Conservation (phyloP, 2,888 invertebrate genomes). For the Eremobia ochroleuca region DNA sequence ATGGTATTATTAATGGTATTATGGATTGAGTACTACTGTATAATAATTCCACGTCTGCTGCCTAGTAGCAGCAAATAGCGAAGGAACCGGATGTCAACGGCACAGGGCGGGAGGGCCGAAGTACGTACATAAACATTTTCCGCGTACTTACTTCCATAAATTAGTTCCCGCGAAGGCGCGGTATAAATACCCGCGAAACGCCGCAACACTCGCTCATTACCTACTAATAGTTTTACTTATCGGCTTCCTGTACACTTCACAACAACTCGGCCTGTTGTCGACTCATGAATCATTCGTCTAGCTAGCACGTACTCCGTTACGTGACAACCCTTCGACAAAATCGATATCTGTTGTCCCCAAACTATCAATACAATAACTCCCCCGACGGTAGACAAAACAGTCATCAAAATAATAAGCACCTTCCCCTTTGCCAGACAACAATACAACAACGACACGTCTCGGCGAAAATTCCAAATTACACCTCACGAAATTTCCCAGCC, state of each 20-base stretch:
- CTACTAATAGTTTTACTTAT: slow-evolving; percentile 89
- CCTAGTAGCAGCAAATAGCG: slow-evolving; percentile 73
- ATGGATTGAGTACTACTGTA: slow-evolving; percentile 52
- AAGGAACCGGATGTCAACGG: slow-evolving; percentile 87
- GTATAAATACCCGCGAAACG: slow-evolving; percentile 89
- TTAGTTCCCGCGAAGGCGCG: slow-evolving; percentile 89
- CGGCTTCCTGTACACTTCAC: slow-evolving; percentile 83
- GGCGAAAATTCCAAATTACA: slow-evolving; percentile 87
- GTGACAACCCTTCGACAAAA: slow-evolving; percentile 65
- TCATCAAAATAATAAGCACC: slow-evolving; percentile 85
- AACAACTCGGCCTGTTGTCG: slow-evolving; percentile 72
- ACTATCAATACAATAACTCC: slow-evolving; percentile 71
- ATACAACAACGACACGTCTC: slow-evolving; percentile 76
- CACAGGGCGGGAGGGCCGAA: slow-evolving; percentile 78
- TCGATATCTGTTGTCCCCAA: slow-evolving; percentile 65
- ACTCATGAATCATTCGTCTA: slow-evolving; percentile 66
- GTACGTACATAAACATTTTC: slow-evolving; percentile 90
- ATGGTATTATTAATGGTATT: too few species aligned
- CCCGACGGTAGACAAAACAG: slow-evolving; percentile 77
- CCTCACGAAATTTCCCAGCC: slow-evolving; percentile 83
- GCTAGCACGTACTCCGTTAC: slow-evolving; percentile 46
- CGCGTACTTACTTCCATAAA: slow-evolving; percentile 91
- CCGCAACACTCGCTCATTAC: slow-evolving; percentile 86
- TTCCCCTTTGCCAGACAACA: slow-evolving; percentile 76
- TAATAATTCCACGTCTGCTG: slow-evolving; percentile 71